A percentile compares a stretch with the other conserved stretches of the same genome.
Evolutionary conservation across 2,113 vertebrate species (phyloP).

Genomic region (Xenus cinereus): DNA sequence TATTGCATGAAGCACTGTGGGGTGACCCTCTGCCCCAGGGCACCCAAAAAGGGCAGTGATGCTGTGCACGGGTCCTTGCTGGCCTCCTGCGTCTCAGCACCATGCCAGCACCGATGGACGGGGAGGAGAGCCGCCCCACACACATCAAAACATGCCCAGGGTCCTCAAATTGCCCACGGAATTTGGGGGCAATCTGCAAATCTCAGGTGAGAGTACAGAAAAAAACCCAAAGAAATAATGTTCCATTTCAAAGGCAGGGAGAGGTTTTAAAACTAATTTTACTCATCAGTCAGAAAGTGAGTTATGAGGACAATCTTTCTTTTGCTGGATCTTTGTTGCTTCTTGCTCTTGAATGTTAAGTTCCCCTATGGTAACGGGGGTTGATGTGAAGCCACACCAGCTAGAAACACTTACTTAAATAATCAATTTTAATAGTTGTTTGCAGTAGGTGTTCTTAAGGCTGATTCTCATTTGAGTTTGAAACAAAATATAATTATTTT

Average conservation of each 20-base stretch:
- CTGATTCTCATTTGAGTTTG: not conserved
- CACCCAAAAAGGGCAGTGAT: not conserved
- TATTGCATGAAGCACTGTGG: not conserved
- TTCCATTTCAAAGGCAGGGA: not conserved
- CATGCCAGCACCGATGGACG: rapidly evolving
- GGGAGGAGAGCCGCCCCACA: not conserved
- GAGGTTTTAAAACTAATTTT: not conserved
- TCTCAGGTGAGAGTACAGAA: not conserved
- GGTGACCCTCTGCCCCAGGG: not conserved
- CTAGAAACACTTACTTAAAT: not conserved
- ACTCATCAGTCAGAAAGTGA: not conserved
- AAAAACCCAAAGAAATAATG: not conserved
- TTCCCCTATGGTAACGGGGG: not conserved
- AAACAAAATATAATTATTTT: not conserved
- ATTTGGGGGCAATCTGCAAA: not conserved
- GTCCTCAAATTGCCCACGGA: not conserved
- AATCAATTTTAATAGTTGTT: not conserved
- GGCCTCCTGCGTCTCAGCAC: not conserved
- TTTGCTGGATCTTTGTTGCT: not conserved
- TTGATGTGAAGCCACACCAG: not conserved
- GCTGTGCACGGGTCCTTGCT: rapidly evolving
- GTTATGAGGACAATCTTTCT: not conserved
- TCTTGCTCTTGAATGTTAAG: not conserved
- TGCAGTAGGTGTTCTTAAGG: not conserved
- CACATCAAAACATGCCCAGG: not conserved